Evolutionary conservation across 1,140 invertebrate genomes (phyloP), one percentile per base, ranked within the genome.

Genomic region (Drosophila ficusphila): DNA sequence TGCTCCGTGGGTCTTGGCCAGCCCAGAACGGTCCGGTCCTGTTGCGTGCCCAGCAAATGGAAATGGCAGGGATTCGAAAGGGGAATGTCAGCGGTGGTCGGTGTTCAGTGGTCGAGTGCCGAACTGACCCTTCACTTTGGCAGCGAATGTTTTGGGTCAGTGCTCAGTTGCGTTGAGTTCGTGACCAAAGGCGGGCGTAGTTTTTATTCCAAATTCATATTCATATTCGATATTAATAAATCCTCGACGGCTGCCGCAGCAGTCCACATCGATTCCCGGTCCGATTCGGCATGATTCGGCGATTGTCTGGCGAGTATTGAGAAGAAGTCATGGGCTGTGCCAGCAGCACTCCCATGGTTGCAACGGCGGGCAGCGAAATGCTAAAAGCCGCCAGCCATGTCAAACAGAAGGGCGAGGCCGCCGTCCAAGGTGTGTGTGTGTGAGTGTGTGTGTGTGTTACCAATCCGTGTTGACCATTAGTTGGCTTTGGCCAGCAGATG

Each of bases 311-410:
- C 39, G n/a, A 41, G 27, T 19, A 62, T 16, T 33, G 18, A 60
- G 51, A 23, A 52, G 49, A 23, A 78, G 61, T 79, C 60, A 91
- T 91, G 90, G 90, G 90, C 72, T 91, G 90, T 62, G 90, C 90
- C 49, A 90, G 85, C 71, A 91, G 90, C 77, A 89, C 90, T 46
- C 90, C 90, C 47, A 89, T 91, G 81, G 73, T 91, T 60, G 81
- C 82, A 52, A 89, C 82, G 41, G 90, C 88, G 36, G 90, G 90
- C 61, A 90, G 82, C 76, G 90, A 90, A 78, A 90, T 90, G 74
- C 70, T 91, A 54, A 91, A 91, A 72, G 78, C 90, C 39, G 88
- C 90, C 61, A 83, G 81, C 72, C 89, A 90, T 89, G 88, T 81
- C 52, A 77, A 86, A 27, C 64, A 91, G 67, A 76, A 82, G 44